phyloP scores from a whole-genome alignment of 92 coral and sea anemone species.

The Zoanthus sociatus region DNA sequence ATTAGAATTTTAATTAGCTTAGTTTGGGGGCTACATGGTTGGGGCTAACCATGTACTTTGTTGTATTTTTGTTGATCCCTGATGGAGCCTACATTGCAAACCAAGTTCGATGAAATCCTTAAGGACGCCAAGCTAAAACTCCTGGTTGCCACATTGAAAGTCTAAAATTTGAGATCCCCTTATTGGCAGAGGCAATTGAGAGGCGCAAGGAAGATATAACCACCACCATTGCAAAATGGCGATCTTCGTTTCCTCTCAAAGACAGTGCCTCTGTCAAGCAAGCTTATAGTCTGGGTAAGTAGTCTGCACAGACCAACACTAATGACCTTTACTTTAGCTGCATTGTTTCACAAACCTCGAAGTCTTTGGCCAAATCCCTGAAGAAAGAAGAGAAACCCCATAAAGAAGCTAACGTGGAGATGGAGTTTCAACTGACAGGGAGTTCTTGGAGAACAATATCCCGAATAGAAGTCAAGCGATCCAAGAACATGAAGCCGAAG shows the following conservation, averaged over 20 bases:
- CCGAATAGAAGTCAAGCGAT: conserved; percentile 22
- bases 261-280: neutral
- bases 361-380: conserved; percentile 6
- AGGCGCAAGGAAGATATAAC: no score
- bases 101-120: conserved; percentile 53
- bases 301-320: neutral
- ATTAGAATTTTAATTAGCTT: no score
- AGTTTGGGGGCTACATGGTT: no score
- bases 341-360: conserved; percentile 44
- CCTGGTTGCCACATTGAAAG: conserved; percentile 47
- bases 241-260: conserved; percentile 15
- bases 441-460: no score
- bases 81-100: conserved; percentile 4
- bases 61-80: no score
- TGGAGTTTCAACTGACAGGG: no score
- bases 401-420: no score
- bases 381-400: no score
- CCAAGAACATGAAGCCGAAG: neutral
- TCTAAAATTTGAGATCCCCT: no score
- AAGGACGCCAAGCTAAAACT: conserved; percentile 49
- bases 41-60: no score
- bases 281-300: neutral
- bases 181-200: no score
- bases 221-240: conserved; percentile 9
- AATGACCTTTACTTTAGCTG: conserved; percentile 7